A percentile compares a stretch with the other conserved stretches of the same genome.
These are phyloP conservation scores for Zosterops borbonicus DNA, from an alignment of 2,113 vertebrate genomes.

Conservation along the genomic window DNA sequence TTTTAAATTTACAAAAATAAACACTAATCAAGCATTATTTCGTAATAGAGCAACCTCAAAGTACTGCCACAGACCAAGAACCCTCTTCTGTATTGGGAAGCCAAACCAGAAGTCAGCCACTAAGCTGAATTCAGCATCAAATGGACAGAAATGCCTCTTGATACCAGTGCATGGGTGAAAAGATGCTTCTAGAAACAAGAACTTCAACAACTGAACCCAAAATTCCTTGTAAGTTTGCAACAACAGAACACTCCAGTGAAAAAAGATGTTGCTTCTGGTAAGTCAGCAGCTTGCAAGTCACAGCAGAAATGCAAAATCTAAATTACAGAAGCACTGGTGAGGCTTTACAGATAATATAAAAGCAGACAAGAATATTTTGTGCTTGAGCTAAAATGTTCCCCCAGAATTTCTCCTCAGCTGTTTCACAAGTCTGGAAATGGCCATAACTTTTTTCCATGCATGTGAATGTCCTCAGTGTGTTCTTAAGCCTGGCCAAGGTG, in stretches of 20 bases:
- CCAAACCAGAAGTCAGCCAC: not conserved
- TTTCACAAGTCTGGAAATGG: not conserved
- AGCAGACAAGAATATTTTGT: not conserved
- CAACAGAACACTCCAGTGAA: not conserved
- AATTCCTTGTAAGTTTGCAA: not conserved
- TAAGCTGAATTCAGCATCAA: not conserved
- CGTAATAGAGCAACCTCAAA: conserved; percentile 63
- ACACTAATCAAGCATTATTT: conserved; percentile 70
- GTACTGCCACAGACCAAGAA: conserved; percentile 35
- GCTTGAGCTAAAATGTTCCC: not conserved
- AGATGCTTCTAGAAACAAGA: not conserved
- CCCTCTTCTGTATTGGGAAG: not conserved
- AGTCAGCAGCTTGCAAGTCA: not conserved
- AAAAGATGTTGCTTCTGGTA: not conserved
- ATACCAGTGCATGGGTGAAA: not conserved
- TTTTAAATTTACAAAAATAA: conserved; percentile 72
- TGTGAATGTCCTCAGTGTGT: not conserved
- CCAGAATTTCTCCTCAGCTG: fast-evolving
- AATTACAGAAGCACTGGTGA: not conserved
- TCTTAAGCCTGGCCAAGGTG: not conserved
- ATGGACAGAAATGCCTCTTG: not conserved
- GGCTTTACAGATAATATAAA: not conserved
- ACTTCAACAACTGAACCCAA: not conserved
- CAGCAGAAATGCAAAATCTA: not conserved
- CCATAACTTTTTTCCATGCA: too few relatives aligned